A percentile compares a stretch with the other conserved stretches of the same genome.
phyloP scores from a whole-genome alignment of 2,888 invertebrate genomes.

The Podotricha telesiphe region DNA sequence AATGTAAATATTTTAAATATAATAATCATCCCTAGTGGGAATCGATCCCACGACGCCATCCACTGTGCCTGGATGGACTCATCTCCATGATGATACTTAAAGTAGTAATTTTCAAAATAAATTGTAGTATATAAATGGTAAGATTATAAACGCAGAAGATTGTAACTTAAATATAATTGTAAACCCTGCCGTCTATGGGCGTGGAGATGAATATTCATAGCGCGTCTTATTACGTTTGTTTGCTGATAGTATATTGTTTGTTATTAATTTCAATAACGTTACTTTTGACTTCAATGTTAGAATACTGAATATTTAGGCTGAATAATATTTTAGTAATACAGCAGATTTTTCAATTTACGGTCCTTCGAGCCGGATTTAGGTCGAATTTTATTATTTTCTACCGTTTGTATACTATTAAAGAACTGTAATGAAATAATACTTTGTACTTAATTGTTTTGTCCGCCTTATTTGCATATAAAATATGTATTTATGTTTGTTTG shows the following conservation, averaged over 20 bases:
- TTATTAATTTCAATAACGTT: constrained; percentile 28
- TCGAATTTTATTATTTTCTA: background rate
- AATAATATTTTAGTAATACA: background rate
- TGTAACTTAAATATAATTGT: constrained; percentile 34
- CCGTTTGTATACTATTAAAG: background rate
- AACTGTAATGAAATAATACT: background rate
- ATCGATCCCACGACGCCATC: too few species aligned
- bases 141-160: constrained; percentile 42
- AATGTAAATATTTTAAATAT: too few species aligned
- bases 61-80: too few species aligned
- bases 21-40: too few species aligned
- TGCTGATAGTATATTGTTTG: constrained; percentile 42
- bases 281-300: constrained; percentile 15
- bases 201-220: constrained; percentile 74
- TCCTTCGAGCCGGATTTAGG: background rate
- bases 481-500: background rate
- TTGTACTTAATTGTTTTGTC: background rate
- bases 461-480: background rate
- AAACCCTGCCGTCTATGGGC: constrained; percentile 45
- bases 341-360: background rate
- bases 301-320: constrained; percentile 1
- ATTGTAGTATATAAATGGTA: too few species aligned
- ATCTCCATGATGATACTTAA: too few species aligned
- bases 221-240: constrained; percentile 68
- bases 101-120: too few species aligned